Conservation (phyloP, 2,888 invertebrate genomes). For the Protonemura montana region DNA sequence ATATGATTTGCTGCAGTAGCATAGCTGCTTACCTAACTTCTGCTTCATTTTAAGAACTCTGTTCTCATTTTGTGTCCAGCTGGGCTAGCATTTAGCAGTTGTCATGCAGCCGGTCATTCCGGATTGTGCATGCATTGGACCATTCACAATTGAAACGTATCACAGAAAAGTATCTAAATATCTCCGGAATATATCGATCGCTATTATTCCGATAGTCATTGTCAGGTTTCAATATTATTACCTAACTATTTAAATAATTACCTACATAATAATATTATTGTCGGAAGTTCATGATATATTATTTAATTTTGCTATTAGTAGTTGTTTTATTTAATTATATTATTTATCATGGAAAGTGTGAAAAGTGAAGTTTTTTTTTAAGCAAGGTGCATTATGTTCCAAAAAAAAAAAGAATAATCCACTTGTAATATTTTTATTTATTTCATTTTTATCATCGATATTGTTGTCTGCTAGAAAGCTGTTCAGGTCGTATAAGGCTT, state of each 20-base stretch:
- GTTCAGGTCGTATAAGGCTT: background rate
- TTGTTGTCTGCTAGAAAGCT: slow-evolving; percentile 29
- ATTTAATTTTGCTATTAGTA: slow-evolving; percentile 31
- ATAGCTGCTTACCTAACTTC: slow-evolving; percentile 12
- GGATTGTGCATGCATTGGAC: background rate
- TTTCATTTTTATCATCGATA: slow-evolving; percentile 4
- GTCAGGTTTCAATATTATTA: slow-evolving; percentile 42
- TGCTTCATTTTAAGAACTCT: background rate
- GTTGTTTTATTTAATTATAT: slow-evolving; percentile 41
- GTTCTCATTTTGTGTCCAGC: no score
- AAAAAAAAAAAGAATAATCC: slow-evolving; percentile 1
- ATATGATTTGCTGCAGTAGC: background rate
- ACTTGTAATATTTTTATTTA: background rate
- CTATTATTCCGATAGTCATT: slow-evolving; percentile 41
- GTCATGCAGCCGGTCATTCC: background rate
- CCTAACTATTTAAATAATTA: slow-evolving; percentile 16
- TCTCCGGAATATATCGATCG: slow-evolving; percentile 30
- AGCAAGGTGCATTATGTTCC: slow-evolving; percentile 20
- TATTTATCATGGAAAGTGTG: slow-evolving; percentile 35
- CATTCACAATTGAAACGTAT: background rate
- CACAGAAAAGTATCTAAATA: slow-evolving; percentile 24
- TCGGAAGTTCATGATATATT: slow-evolving; percentile 18
- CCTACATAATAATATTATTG: background rate
- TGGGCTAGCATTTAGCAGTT: background rate
- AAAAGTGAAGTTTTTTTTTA: slow-evolving; percentile 26